Evolutionary conservation across 2,113 vertebrate genomes (phyloP), one percentile per base, ranked within the genome.

Genomic region (Chaetodon trifascialis): DNA sequence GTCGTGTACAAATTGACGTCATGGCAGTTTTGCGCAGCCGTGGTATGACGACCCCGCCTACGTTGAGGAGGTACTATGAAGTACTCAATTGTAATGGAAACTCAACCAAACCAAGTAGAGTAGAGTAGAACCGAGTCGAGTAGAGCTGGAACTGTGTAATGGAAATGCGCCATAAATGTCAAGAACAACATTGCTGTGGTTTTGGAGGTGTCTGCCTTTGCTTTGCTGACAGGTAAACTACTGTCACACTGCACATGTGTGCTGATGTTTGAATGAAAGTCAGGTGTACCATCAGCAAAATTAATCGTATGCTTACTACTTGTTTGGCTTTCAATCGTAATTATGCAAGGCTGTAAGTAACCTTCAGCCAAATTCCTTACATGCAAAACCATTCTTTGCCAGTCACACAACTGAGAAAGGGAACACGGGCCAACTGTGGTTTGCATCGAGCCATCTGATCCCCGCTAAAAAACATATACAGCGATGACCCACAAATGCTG

Each of bases 251-350:
- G 19, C 11, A 30, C 6, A 64, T 73, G 38, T 54, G 21, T 12
- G n/a, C 12, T 11, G 7, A 49, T 42, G 54, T 54, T 30, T 2
- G 0, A 8, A 44, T 14, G 10, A 30, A 17, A 51, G 38, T 55
- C 36, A 25, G 5, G 36, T 2, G 19, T 17, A 1, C 30, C 0
- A 14, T n/a, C 10, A 2, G 25, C 40, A 16, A 19, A 58, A 12
- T 14, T 19, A 17, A 2, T 8, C 12, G 2, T 23, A 7, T 46
- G 16, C n/a, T 11, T n/a, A 2, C 11, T 38, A 40, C 17, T 49
- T 36, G 11, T 23, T 17, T 78, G 3, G 14, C 17, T 85, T 60
- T 54, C 14, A 63, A 19, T 10, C 73, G n/a, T 38, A 62, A 74
- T 47, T 30, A 69, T 23, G 7, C 8, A 70, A 56, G 14, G 42